Base-by-base conservation (phyloP, 1,140 invertebrate genomes). In the Reticulitermes speratus region DNA sequence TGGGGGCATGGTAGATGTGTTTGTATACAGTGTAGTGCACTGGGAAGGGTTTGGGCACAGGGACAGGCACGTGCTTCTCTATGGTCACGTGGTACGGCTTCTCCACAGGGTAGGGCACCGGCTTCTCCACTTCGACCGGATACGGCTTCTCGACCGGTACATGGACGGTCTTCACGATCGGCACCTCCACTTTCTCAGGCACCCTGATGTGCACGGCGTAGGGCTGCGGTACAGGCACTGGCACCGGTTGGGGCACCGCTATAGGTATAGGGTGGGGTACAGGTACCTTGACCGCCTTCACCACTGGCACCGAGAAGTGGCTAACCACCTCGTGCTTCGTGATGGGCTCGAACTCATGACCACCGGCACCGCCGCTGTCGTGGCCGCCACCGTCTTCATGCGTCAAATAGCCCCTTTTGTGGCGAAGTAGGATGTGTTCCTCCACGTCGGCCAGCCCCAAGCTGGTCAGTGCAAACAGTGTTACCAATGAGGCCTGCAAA, bases 21-120 rank as follows among this genome's bases (percentile, higher is more conserved):
- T 96, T 96, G 92, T 96, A 96, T 83, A 96, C 94, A 9, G 95
- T 95, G 30, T 95, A 94, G 88, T 95, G 95, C 85, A 96, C 95
- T 81, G 95, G 94, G 90, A 96, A 96, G 48, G 95, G 95, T 90
- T 96, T 96, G 21, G 94, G 94, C 88, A 96, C 94, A 45, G 95
- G 94, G 52, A 96, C 94, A 88, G 95, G 94, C 87, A 95, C 95
- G 89, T 95, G 95, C 90, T 96, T 96, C 87, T 96, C 95, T 8
- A 96, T 94, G 87, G 95, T 95, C 8, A 96, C 95, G 48, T 95
- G 93, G 91, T 95, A 96, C 2, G 95, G 95, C 90, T 96, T 96
- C 88, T 96, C 95, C 3, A 96, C 94, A 0, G 95, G 93, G 88
- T 96, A 96, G 1, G 95, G 95, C 75, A 96, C 94, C 48, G 94